Evolutionary conservation across 2,797 vertebrate genomes (phyloP).

Genomic region (Varecia variegata): DNA sequence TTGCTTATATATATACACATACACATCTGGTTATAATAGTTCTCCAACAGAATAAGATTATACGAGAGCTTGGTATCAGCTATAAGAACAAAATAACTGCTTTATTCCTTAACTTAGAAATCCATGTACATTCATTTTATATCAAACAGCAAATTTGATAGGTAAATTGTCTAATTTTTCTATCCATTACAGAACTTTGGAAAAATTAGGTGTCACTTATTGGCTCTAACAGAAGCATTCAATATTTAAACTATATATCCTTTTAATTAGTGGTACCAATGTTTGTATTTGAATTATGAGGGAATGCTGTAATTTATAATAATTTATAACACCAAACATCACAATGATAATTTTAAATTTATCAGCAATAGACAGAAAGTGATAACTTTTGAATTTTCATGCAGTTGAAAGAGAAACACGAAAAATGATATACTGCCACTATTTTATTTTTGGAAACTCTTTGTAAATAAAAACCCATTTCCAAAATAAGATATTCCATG

Average conservation of each 20-base stretch:
- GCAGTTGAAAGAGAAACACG: conserved; percentile 66
- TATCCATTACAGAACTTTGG: conserved; percentile 1
- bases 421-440: conserved; percentile 77
- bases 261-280: conserved; percentile 35
- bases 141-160: conserved; percentile 30
- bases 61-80: background rate
- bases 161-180: conserved; percentile 55
- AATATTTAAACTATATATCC: conserved; percentile 15
- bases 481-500: conserved; percentile 83
- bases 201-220: conserved; percentile 1
- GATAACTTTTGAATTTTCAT: conserved; percentile 72
- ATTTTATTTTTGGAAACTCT: conserved; percentile 83
- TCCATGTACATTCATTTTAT: background rate
- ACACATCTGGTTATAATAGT: background rate
- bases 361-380: background rate
- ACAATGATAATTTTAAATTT: conserved; percentile 37
- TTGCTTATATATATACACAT: background rate
- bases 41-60: background rate
- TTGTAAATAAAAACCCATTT: conserved; percentile 84
- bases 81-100: conserved; percentile 36
- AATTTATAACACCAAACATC: conserved; percentile 13
- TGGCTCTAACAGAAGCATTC: conserved; percentile 29
- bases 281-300: conserved; percentile 27
- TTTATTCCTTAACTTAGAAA: conserved; percentile 49
- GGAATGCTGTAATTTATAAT: conserved; percentile 13